These are phyloP conservation scores for Isichthys henryi DNA, from an alignment of 2,113 vertebrate species.

Conservation along the genomic window DNA sequence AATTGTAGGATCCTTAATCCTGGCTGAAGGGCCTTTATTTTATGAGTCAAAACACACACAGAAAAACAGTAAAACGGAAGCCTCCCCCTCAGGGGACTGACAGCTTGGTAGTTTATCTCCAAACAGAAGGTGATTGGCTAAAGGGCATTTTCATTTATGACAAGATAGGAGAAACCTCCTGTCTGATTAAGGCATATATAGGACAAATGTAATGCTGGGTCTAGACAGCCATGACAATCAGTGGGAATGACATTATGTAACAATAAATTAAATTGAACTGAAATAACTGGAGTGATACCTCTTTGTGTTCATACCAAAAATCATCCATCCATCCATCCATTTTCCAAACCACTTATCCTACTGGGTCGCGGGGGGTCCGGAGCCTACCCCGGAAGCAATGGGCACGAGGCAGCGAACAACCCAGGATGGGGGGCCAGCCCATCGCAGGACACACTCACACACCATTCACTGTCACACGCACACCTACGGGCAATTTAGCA, in stretches of 20 bases:
- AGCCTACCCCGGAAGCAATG: too few relatives aligned
- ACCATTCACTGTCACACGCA: too few relatives aligned
- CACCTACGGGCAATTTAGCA: too few relatives aligned
- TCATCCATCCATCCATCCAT: too few relatives aligned
- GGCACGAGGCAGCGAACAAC: too few relatives aligned
- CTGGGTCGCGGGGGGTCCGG: too few relatives aligned
- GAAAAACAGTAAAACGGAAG: not conserved
- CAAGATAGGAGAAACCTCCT: not conserved
- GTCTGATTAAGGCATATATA: not conserved
- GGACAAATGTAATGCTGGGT: not conserved
- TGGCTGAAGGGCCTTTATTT: slow-evolving; percentile 1
- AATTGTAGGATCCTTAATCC: not conserved
- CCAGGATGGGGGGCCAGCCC: too few relatives aligned
- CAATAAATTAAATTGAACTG: not conserved
- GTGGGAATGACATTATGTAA: not conserved
- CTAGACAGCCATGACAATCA: not conserved
- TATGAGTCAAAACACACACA: not conserved
- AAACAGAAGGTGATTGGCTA: slow-evolving; percentile 8
- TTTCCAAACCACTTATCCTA: too few relatives aligned
- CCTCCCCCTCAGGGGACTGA: not conserved
- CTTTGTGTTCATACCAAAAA: not conserved
- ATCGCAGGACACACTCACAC: too few relatives aligned
- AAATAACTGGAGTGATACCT: not conserved
- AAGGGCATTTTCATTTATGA: not conserved
- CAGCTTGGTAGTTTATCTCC: not conserved